Base-by-base conservation (phyloP, 2,888 invertebrate genomes). In the Malthinus seriepunctatus region DNA sequence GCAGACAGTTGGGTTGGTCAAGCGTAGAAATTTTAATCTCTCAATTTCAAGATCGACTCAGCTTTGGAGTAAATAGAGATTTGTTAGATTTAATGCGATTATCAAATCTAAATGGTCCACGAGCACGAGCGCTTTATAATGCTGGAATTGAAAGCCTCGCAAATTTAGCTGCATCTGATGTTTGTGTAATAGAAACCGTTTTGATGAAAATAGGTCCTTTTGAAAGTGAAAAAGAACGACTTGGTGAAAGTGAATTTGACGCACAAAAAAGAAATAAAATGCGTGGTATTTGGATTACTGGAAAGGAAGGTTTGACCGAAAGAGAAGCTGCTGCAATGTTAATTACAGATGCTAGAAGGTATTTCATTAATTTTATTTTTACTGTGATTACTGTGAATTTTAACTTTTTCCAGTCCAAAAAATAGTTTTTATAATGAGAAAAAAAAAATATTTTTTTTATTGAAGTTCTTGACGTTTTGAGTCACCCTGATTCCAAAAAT, bases 41-140 rank as follows among this genome's bases (percentile, higher is more conserved):
- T 0, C 94, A 97, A 78, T 97, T 99, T 78, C 95, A 97, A 80
- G 90, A 91, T 70, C 88, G 98, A 10, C 82, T 99, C 38, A 93
- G 93, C 71, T 97, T 98, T 77, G 98, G 97, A 8, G 90, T 98
- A 44, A 91, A 93, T 72, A 85, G 91, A 14, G 97, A 99, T 75
- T 81, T 99, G 37, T 84, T 97, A 63, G 97, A 98, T 74, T 81
- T 99, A 52, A 90, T 96, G 83, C 86, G 91, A 66, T 79, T 98
- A 39, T 85, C 93, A 0, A 84, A 89, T 64, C 78, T 98, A 51
- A 95, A 93, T 76, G 93, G 91, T 0, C 85, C 88, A 67, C 84
- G 92, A 65, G 97, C 97, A 1, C 83, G 97, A 69, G 86, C 88
- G 34, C 80, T 98, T 5, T 94, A 86, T 74, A 87, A 92, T 77